Evolutionary conservation across 2,113 vertebrate genomes (phyloP), one percentile per base, ranked within the genome.

Genomic region (Sisor rabdophorus): DNA sequence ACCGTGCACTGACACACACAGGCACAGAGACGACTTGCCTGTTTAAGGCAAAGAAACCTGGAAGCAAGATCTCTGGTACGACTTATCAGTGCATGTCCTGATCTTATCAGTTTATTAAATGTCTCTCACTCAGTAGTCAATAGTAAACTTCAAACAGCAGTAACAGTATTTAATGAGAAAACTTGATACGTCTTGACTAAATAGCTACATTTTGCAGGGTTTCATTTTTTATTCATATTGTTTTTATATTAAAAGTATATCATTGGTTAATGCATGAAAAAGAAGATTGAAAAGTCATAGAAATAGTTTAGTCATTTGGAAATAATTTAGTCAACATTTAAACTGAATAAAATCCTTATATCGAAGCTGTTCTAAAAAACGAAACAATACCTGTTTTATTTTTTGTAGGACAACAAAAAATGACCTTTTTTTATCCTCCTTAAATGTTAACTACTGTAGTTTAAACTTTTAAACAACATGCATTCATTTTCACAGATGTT

Each of bases 1-100:
- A 36, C 70, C 67, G 19, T 72, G 55, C 53, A 71, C 80, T 36
- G 71, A 58, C 54, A 56, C 53, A 67, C 58, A 55, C 24, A 54
- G 71, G 61, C n/a, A 56, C 50, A n/a, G 80, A 80, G 83, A 82
- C 80, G 26, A 56, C 67, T 71, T 79, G 58, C 73, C 63, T 44
- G 59, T 53, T 40, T 36, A 80, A 56, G 75, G 75, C 71, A 74
- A 78, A 74, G 40, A 79, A 48, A 73, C 53, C 71, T 74, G 71
- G 60, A 81, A 56, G 54, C 65, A 52, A 67, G 64, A 54, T 48
- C 73, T 76, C 64, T 77, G 82, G 80, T 84, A 84, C 26, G 82
- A 61, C 50, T 79, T 52, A 77, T 32, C 22, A 63, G 55, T 81
- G 82, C 80, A 79, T 84, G 79, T 75, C 22, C 54, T 79, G 67